phyloP scores from a whole-genome alignment of 2,797 vertebrate genomes.

The Microctenopoma steveboyesi region DNA sequence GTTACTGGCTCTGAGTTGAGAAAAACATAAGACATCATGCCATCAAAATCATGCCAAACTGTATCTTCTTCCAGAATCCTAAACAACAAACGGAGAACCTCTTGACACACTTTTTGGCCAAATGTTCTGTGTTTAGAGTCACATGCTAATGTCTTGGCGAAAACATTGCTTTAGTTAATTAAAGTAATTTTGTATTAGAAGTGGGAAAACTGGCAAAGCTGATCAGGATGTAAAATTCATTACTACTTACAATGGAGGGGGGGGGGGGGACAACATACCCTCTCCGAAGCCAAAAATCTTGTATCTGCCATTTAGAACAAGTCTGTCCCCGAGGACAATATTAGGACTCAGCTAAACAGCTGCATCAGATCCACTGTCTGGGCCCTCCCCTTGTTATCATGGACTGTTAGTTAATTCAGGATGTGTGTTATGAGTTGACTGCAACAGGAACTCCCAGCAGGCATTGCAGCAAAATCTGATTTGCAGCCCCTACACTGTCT shows the following conservation, averaged over 20 bases:
- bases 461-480: conserved; percentile 73
- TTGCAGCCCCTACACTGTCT: conserved; percentile 63
- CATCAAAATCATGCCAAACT: conserved; percentile 15
- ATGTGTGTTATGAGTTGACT: conserved; percentile 59
- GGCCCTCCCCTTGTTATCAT: conserved; percentile 74
- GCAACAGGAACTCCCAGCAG: conserved; percentile 68
- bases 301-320: conserved; percentile 67
- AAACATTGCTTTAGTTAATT: conserved; percentile 63
- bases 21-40: conserved; percentile 12
- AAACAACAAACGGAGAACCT: conserved; percentile 39
- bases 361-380: conserved; percentile 66
- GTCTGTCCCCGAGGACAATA: conserved; percentile 67
- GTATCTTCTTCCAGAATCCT: conserved; percentile 10
- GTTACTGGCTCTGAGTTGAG: conserved; percentile 90
- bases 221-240: conserved; percentile 72
- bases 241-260: conserved; percentile 46
- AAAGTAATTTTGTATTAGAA: conserved; percentile 66
- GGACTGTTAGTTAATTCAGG: conserved; percentile 62
- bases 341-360: conserved; percentile 74
- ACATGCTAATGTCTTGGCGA: conserved; percentile 54
- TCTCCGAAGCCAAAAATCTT: conserved; percentile 61
- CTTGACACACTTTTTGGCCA: conserved; percentile 23
- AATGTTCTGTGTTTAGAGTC: conserved; percentile 32
- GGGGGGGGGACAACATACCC: conserved; percentile 19
- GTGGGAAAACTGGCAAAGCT: conserved; percentile 52